Conservation (phyloP, 2,113 vertebrate genomes). For the Mus pahari region DNA sequence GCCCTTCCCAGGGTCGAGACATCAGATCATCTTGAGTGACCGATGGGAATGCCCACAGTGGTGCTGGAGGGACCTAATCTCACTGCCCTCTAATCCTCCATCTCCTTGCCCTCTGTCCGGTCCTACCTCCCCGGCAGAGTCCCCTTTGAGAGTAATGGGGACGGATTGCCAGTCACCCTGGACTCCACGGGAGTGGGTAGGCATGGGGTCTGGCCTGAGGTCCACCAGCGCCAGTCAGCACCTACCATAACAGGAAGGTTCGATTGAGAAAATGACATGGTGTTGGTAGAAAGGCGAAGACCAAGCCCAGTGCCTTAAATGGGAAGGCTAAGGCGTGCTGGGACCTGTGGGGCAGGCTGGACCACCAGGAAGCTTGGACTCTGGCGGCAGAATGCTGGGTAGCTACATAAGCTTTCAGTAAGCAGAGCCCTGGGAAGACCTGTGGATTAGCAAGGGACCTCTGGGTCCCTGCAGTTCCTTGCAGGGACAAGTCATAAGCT, state of each 20-base stretch:
- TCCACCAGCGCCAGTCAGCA: background rate
- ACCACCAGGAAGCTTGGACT: background rate
- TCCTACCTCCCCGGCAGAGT: too few species aligned
- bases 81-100: background rate
- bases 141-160: background rate
- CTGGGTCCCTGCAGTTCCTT: accelerated
- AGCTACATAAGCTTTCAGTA: background rate
- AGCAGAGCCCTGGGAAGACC: background rate
- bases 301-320: background rate
- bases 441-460: background rate
- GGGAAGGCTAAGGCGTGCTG: background rate
- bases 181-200: background rate
- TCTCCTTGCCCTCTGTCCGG: background rate
- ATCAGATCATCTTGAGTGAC: background rate
- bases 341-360: background rate
- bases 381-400: background rate
- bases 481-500: too few species aligned
- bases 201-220: too few species aligned
- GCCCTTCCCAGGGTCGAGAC: background rate
- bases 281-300: background rate
- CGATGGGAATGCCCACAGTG: too few species aligned
- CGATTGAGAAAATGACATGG: background rate
- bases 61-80: background rate
- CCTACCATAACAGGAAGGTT: background rate
- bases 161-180: background rate